These are phyloP conservation scores for Lasioglossum lativentre DNA, from an alignment of 2,888 invertebrate species.

Conservation along the genomic window DNA sequence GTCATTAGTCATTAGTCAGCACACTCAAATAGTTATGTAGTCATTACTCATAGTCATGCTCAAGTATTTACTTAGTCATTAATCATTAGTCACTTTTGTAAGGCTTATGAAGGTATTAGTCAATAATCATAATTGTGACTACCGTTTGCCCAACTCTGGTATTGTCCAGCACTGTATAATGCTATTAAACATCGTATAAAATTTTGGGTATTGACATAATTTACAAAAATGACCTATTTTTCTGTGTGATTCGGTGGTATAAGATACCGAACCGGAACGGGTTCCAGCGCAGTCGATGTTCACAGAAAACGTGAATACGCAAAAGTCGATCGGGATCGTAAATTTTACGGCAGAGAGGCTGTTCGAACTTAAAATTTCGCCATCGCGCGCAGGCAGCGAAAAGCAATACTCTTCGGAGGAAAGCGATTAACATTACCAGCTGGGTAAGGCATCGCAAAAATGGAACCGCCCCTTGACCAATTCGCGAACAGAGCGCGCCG, in stretches of 20 bases:
- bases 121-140: no score
- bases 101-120: no score
- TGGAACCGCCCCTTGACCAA: slow-evolving; percentile 7
- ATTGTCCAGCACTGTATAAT: no score
- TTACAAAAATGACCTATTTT: not conserved
- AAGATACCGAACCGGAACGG: not conserved
- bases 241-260: not conserved
- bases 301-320: not conserved
- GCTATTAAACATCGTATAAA: no score
- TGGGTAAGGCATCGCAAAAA: not conserved
- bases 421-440: not conserved
- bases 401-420: not conserved
- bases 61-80: no score
- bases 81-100: no score
- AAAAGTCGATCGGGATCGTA: not conserved
- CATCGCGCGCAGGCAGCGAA: not conserved
- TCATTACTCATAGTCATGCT: no score
- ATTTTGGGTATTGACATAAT: no score
- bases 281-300: not conserved
- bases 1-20: no score
- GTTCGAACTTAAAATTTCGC: not conserved
- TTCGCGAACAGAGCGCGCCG: not conserved
- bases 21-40: no score
- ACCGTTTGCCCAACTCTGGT: no score
- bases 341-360: not conserved